These are phyloP conservation scores for Acrobeloides nanus DNA, from an alignment of 2,888 invertebrate genomes.

Conservation along the genomic window DNA sequence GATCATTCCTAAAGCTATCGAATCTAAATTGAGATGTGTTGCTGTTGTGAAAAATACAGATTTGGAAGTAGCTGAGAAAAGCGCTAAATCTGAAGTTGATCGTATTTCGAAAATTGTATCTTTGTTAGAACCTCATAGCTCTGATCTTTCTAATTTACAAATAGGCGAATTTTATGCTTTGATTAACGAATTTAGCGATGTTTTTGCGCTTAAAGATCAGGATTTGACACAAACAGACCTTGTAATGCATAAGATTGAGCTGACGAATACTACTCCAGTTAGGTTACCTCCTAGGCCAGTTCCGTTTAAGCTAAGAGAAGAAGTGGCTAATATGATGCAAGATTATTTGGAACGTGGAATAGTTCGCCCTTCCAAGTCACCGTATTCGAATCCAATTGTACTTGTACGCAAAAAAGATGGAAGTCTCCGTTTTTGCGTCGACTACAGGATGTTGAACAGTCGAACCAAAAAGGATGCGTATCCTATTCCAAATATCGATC, in stretches of 20 bases:
- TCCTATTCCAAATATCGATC: constrained; percentile 24
- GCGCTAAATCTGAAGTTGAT: too few species aligned
- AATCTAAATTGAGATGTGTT: too few species aligned
- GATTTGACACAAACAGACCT: constrained; percentile 7
- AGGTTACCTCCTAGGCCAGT: constrained; percentile 9
- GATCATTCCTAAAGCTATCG: too few species aligned
- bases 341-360: constrained; percentile 14
- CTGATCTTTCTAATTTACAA: too few species aligned
- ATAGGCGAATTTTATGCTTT: too few species aligned
- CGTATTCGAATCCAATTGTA: constrained; percentile 53
- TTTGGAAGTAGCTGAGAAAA: too few species aligned
- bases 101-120: too few species aligned
- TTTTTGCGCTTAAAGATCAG: constrained; percentile 15
- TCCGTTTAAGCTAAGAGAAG: constrained; percentile 9
- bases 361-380: constrained; percentile 35
- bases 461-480: constrained; percentile 24
- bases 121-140: too few species aligned
- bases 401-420: constrained; percentile 53
- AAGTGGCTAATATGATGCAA: constrained; percentile 11
- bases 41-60: too few species aligned
- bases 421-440: constrained; percentile 33
- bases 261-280: constrained; percentile 8
- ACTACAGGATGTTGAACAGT: constrained; percentile 37
- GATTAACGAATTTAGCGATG: constrained; percentile 7
- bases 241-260: constrained; percentile 14